phyloP scores from a whole-genome alignment of 2,797 vertebrate genomes.

The Onychomys leucogaster region DNA sequence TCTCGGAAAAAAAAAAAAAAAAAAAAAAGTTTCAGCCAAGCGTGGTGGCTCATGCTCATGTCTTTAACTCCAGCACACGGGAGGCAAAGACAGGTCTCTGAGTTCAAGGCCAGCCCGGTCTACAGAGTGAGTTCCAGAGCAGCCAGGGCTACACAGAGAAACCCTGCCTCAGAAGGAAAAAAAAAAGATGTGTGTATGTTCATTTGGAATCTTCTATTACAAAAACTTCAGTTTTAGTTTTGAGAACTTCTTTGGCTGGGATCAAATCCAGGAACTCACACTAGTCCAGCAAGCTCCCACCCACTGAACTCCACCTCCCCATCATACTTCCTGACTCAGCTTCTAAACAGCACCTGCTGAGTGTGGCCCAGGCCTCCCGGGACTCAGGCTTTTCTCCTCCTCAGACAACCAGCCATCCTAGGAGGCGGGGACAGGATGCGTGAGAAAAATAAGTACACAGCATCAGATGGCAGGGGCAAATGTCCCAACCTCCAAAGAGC shows the following conservation, averaged over 20 bases:
- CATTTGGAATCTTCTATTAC: neutral
- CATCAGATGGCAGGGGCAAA: neutral
- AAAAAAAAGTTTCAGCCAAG: too few species aligned
- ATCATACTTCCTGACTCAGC: neutral
- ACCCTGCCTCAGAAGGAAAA: neutral
- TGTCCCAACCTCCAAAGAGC: fast-evolving
- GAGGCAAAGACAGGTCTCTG: too few species aligned
- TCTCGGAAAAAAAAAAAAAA: too few species aligned
- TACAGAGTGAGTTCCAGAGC: too few species aligned
- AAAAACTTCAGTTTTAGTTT: too few species aligned
- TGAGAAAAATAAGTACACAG: neutral
- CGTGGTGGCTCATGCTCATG: too few species aligned
- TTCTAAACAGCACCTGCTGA: neutral
- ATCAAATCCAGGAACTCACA: neutral
- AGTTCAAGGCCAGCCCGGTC: too few species aligned
- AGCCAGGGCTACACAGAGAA: neutral
- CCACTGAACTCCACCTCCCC: neutral
- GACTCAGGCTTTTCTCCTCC: neutral
- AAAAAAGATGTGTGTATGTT: neutral
- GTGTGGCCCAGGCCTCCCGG: neutral
- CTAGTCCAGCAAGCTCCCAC: too few species aligned
- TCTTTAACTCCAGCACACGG: too few species aligned
- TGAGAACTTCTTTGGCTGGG: neutral
- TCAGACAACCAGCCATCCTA: neutral
- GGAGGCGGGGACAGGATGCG: neutral